Evolutionary conservation across 1,140 invertebrate genomes (phyloP), one percentile per base, ranked within the genome.

Genomic region (Drepana arcuata): DNA sequence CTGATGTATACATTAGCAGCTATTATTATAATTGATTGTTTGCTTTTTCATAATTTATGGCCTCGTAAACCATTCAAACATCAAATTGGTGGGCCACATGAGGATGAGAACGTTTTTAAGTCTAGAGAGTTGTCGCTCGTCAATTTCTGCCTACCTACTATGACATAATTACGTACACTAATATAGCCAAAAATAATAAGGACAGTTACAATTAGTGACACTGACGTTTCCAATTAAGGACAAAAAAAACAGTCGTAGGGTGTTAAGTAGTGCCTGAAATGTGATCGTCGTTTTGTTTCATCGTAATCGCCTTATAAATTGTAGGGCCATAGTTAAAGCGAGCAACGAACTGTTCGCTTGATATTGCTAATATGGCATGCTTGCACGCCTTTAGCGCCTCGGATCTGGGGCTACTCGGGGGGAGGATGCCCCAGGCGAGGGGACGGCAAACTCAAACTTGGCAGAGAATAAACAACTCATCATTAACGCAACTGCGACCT

Each of bases 211-310:
- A 33, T 41, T 27, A 18, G 26, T 41, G 34, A 30, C 26, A 33
- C 42, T 43, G 54, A 42, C 52, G 45, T 35, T 52, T 47, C 41
- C 41, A 66, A 66, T 66, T 67, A 64, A 48, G 48, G 38, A 24
- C 41, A 41, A 52, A 57, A 67, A 61, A 66, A 40, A 16, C 21
- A 39, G 14, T 48, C 34, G 49, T 43, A 48, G 56, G 48, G 50
- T 69, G 67, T 64, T 53, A 70, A 75, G 45, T 66, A 57, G 63
- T 64, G 57, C 61, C 52, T 64, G 51, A 60, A 65, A 59, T 53
- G 50, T 66, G 57, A 58, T 52, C 50, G 25, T 39, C 30, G 32
- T 44, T 40, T 51, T 51, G 48, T 60, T 54, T 31, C 43, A 49
- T 41, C 44, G 38, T 37, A 39, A 49, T 46, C 34, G 29, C 36